These are phyloP conservation scores for Steinernema hermaphroditum DNA, from an alignment of 2,888 invertebrate genomes.

Conservation along the genomic window DNA sequence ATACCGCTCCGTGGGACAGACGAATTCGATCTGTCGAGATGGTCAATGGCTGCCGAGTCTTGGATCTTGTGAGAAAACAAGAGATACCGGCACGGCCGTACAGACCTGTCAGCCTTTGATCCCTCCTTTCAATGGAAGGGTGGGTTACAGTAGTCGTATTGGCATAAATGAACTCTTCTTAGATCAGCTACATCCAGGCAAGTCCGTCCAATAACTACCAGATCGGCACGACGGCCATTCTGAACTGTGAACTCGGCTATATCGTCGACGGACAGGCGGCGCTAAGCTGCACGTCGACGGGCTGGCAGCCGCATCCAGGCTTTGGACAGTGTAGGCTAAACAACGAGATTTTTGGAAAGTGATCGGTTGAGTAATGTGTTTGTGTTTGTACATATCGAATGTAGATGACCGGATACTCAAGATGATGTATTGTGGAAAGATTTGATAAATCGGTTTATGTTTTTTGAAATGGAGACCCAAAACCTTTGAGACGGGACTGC, in stretches of 20 bases:
- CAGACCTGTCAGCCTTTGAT: slow-evolving; percentile 28
- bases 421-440: background rate
- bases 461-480: background rate
- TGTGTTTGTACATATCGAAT: slow-evolving; percentile 13
- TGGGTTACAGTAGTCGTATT: background rate
- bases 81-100: background rate
- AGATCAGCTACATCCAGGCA: slow-evolving; percentile 35
- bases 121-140: slow-evolving; percentile 29
- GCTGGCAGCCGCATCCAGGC: slow-evolving; percentile 33
- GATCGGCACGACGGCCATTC: slow-evolving; percentile 34
- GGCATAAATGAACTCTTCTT: background rate
- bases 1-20: background rate
- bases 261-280: slow-evolving; percentile 34
- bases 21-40: slow-evolving; percentile 20
- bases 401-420: background rate
- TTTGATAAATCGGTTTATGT: background rate
- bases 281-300: slow-evolving; percentile 22
- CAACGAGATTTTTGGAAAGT: slow-evolving; percentile 24
- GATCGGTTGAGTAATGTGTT: background rate
- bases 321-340: slow-evolving; percentile 33
- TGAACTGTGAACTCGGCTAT: slow-evolving; percentile 35
- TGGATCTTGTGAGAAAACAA: slow-evolving; percentile 27
- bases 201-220: slow-evolving; percentile 28
- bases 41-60: slow-evolving; percentile 31
- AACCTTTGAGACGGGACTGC: too few relatives aligned